A percentile compares a stretch with the other conserved stretches of the same genome.
These are phyloP conservation scores for Rhagonycha fulva DNA, from an alignment of 2,888 invertebrate species.

Conservation along the genomic window DNA sequence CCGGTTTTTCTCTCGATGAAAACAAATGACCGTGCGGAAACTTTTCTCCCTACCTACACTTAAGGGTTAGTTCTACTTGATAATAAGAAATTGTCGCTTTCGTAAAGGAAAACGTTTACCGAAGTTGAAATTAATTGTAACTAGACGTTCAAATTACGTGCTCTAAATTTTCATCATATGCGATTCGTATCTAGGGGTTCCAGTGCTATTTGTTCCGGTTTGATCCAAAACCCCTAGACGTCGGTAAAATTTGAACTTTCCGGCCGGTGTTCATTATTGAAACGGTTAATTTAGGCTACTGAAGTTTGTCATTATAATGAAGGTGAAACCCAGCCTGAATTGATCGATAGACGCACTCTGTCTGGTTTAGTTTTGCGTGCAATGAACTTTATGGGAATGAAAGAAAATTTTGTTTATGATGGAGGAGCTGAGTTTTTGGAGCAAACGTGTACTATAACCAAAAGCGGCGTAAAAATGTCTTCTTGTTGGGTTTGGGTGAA, in stretches of 20 bases:
- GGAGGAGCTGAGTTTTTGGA: not conserved
- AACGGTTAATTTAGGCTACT: not conserved
- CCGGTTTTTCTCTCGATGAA: not conserved
- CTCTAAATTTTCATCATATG: not conserved
- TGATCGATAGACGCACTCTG: not conserved
- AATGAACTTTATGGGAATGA: not conserved
- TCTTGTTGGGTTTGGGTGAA: not conserved
- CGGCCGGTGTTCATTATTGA: not conserved
- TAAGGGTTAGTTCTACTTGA: too few relatives aligned
- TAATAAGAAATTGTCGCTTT: not conserved
- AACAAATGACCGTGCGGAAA: not conserved
- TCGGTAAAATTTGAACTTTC: not conserved
- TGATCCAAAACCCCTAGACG: not conserved
- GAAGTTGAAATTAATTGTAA: not conserved
- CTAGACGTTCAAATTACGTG: not conserved
- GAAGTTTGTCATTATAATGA: not conserved
- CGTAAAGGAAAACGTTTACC: not conserved
- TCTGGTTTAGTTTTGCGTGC: not conserved
- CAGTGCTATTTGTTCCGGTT: not conserved
- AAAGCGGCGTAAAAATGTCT: slow-evolving; percentile 15
- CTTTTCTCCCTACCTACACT: not conserved
- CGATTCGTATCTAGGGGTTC: not conserved
- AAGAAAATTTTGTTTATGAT: not conserved
- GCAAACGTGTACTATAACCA: not conserved
- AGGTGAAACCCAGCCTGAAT: not conserved